Evolutionary conservation across 2,888 invertebrate species (phyloP).

Genomic region (Timandra comae): DNA sequence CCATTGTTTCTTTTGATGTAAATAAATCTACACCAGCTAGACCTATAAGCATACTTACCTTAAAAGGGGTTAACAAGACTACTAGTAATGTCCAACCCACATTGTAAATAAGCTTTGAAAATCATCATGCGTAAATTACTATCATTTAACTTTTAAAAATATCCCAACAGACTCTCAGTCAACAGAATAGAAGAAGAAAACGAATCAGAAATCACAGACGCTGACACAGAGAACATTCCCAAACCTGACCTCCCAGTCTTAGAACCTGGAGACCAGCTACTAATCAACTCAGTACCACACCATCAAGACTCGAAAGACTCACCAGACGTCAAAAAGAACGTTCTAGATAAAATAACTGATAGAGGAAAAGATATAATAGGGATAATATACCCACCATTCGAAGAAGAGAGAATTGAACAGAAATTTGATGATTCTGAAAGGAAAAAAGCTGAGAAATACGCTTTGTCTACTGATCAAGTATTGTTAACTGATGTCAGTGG

Average conservation of each 20-base stretch:
- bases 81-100: no score
- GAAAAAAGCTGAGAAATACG: conserved; percentile 68
- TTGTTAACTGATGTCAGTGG: conserved; percentile 53
- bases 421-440: conserved; percentile 63
- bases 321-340: conserved; percentile 12
- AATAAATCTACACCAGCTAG: no score
- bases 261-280: conserved; percentile 80
- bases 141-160: no score
- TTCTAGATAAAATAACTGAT: conserved; percentile 61
- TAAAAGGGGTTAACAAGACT: no score
- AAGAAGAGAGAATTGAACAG: conserved; percentile 59
- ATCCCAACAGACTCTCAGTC: no score
- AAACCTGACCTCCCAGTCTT: conserved; percentile 66
- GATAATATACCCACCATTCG: conserved; percentile 63
- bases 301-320: neutral
- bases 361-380: conserved; percentile 66
- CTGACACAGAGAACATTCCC: conserved; percentile 32
- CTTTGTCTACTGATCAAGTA: conserved; percentile 56
- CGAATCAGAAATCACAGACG: conserved; percentile 16
- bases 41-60: no score
- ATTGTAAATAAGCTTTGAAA: no score
- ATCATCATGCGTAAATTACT: no score
- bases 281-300: conserved; percentile 71
- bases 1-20: no score
- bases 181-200: conserved; percentile 21